Conservation (phyloP, 2,888 invertebrate species). For the Cheilosia urbana region DNA sequence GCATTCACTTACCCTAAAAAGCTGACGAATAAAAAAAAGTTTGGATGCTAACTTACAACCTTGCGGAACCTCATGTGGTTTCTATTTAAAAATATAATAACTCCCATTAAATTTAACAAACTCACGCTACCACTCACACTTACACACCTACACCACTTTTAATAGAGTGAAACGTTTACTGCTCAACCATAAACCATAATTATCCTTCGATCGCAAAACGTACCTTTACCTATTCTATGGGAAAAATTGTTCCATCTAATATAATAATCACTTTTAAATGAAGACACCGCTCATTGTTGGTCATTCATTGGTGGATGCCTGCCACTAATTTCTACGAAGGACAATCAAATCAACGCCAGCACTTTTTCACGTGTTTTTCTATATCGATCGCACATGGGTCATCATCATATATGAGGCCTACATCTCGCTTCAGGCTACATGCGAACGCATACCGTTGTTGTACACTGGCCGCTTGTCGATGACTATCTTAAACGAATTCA, state of each 20-base stretch:
- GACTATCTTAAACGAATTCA: conserved; percentile 22
- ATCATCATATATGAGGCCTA: background rate
- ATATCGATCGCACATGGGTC: conserved; percentile 4
- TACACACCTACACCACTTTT: too few species aligned
- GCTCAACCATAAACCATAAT: too few species aligned
- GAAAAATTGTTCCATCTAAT: conserved; percentile 19
- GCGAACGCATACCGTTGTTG: background rate
- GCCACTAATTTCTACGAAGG: conserved; percentile 41
- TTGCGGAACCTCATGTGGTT: too few species aligned
- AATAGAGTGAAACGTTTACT: too few species aligned
- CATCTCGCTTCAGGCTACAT: background rate
- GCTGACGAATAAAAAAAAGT: too few species aligned
- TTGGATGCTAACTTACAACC: too few species aligned
- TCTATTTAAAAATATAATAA: too few species aligned
- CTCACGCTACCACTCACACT: too few species aligned
- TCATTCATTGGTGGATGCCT: conserved; percentile 14
- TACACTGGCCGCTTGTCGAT: background rate
- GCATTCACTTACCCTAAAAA: too few species aligned
- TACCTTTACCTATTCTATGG: background rate
- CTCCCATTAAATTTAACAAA: too few species aligned
- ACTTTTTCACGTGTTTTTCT: background rate
- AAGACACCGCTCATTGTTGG: conserved; percentile 17
- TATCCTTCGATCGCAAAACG: too few species aligned
- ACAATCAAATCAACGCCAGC: conserved; percentile 45
- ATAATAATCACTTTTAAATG: background rate